A percentile compares a stretch with the other conserved stretches of the same genome.
phyloP scores from a whole-genome alignment of 2,888 invertebrate species.

The Thymelicus lineola region DNA sequence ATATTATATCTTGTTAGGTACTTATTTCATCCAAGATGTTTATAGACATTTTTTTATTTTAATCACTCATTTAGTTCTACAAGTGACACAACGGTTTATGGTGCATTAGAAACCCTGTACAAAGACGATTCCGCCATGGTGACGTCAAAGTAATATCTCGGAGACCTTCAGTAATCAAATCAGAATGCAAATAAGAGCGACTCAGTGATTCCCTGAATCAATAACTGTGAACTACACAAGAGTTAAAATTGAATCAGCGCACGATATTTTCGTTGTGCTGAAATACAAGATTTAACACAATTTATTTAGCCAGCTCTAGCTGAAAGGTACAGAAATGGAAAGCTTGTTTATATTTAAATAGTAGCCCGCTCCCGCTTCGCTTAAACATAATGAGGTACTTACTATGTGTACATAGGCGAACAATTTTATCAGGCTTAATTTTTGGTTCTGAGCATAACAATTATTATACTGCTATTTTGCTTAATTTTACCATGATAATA shows the following conservation, averaged over 20 bases:
- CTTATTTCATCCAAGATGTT: background rate
- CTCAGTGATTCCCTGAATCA: conserved; percentile 44
- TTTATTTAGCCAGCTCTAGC: conserved; percentile 2
- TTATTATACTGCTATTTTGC: no score
- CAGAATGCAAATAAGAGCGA: conserved; percentile 45
- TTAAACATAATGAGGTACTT: no score
- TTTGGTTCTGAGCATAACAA: no score
- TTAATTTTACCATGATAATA: no score
- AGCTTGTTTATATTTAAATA: background rate
- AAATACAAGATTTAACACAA: conserved; percentile 6
- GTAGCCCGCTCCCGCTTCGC: background rate
- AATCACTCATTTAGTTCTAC: background rate
- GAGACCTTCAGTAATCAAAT: conserved; percentile 42
- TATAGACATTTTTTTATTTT: background rate
- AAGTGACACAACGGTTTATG: background rate
- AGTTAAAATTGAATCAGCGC: conserved; percentile 12
- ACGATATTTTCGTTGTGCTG: background rate
- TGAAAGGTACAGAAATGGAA: background rate
- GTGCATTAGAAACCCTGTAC: background rate
- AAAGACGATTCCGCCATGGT: background rate
- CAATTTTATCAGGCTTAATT: no score
- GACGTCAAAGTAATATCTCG: conserved; percentile 12
- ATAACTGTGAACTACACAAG: conserved; percentile 41
- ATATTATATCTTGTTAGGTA: background rate
- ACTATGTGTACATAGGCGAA: no score